phyloP scores from a whole-genome alignment of 2,888 invertebrate genomes.

The Xylota sylvarum region DNA sequence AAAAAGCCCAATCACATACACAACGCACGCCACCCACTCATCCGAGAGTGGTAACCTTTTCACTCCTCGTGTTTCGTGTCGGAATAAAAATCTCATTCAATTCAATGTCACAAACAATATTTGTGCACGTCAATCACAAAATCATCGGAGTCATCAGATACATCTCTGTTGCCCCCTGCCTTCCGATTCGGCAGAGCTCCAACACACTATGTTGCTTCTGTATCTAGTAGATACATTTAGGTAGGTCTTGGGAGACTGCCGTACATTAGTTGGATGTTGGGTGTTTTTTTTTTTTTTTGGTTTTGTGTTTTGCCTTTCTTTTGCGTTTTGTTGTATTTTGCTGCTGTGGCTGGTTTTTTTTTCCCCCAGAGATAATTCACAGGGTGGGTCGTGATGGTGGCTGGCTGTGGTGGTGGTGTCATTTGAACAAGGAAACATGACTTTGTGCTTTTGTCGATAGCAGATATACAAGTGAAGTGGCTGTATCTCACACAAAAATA shows the following conservation, averaged over 20 bases:
- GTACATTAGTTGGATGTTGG: neutral
- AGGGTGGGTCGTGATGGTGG: constrained; percentile 12
- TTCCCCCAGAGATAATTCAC: constrained; percentile 26
- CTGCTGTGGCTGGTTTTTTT: constrained; percentile 35
- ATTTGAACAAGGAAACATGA: constrained; percentile 59
- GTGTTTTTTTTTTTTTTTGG: neutral
- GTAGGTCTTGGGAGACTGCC: constrained; percentile 39
- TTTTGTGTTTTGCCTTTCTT: neutral
- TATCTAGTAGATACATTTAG: constrained; percentile 45
- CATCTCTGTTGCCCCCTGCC: constrained; percentile 10
- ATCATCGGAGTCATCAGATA: constrained; percentile 71
- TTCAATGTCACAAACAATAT: constrained; percentile 75
- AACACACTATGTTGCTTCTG: constrained; percentile 10
- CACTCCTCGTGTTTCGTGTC: constrained; percentile 43
- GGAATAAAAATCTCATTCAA: constrained; percentile 76
- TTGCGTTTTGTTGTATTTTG: constrained; percentile 8
- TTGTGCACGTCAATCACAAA: constrained; percentile 76
- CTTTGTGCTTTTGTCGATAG: constrained; percentile 68
- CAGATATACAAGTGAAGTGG: constrained; percentile 55
- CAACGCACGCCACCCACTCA: constrained; percentile 7
- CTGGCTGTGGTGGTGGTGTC: constrained; percentile 28
- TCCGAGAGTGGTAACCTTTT: constrained; percentile 22
- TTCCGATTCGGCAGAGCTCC: constrained; percentile 10
- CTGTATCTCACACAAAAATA: constrained; percentile 61
- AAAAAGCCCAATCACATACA: constrained; percentile 21